Conservation (phyloP, 2,113 vertebrate species). For the Nyctereutes procyonoides region DNA sequence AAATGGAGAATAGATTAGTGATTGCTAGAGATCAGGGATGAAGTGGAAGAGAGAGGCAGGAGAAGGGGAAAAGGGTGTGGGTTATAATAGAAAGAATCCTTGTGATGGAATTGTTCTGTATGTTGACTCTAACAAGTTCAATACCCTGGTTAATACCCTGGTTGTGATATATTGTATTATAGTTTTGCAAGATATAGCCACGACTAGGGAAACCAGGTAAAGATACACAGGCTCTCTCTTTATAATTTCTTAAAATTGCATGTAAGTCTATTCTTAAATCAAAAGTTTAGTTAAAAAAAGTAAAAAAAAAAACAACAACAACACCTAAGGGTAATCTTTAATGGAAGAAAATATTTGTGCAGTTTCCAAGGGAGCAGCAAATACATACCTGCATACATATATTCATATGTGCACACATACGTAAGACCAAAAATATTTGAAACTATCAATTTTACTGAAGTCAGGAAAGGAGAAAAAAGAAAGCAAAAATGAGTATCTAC, state of each 20-base stretch:
- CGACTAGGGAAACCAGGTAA: not conserved
- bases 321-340: not conserved
- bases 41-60: not conserved
- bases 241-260: not conserved
- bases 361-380: not conserved
- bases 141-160: not conserved
- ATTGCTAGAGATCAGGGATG: not conserved
- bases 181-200: not conserved
- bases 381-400: not conserved
- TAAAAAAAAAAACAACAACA: not conserved
- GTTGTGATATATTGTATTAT: not conserved
- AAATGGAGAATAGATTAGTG: not conserved
- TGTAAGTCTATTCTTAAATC: not conserved
- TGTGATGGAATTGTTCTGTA: not conserved
- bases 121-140: not conserved
- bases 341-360: not conserved
- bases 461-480: not conserved
- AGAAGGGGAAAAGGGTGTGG: fast-evolving
- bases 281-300: not conserved
- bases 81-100: not conserved
- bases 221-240: not conserved
- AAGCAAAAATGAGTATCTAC: not conserved
- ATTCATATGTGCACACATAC: not conserved
- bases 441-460: not conserved
- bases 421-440: not conserved